Evolutionary conservation across 2,888 invertebrate genomes (phyloP).

Genomic region (Muscina levida): DNA sequence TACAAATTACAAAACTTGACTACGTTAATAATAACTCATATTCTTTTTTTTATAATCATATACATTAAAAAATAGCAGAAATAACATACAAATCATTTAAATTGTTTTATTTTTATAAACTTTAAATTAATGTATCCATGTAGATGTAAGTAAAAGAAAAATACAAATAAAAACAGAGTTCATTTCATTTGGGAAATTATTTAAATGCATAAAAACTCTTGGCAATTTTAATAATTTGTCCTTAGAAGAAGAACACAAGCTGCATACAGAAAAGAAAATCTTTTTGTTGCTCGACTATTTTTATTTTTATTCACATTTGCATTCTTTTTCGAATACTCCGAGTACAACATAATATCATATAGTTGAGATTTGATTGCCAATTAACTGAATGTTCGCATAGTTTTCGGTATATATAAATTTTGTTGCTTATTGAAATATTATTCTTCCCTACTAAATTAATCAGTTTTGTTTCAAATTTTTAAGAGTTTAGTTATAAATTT

Average conservation of each 20-base stretch:
- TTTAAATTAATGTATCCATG: background rate
- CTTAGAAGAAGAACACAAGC: too few species aligned
- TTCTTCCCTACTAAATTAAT: constrained; percentile 25
- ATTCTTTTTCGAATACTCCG: constrained; percentile 4
- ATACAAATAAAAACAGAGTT: constrained; percentile 3
- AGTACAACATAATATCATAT: constrained; percentile 38
- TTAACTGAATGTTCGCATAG: constrained; percentile 14
- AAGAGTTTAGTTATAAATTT: background rate
- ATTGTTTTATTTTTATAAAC: constrained; percentile 11
- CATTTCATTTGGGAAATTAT: constrained; percentile 1
- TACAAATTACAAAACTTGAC: too few species aligned
- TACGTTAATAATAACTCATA: constrained; percentile 32
- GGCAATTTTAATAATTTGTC: background rate
- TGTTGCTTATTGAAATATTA: constrained; percentile 1
- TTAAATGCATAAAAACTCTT: constrained; percentile 33
- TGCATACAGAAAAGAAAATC: too few species aligned
- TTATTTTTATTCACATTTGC: too few species aligned
- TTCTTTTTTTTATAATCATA: background rate
- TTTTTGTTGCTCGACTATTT: too few species aligned
- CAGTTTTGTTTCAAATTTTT: background rate
- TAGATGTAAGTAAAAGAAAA: background rate
- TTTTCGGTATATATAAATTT: constrained; percentile 10
- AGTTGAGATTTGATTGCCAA: constrained; percentile 42
- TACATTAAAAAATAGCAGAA: background rate
- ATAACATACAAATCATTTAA: constrained; percentile 45